Base-by-base conservation (phyloP, 2,113 vertebrate species). In the Piaya cayana region DNA sequence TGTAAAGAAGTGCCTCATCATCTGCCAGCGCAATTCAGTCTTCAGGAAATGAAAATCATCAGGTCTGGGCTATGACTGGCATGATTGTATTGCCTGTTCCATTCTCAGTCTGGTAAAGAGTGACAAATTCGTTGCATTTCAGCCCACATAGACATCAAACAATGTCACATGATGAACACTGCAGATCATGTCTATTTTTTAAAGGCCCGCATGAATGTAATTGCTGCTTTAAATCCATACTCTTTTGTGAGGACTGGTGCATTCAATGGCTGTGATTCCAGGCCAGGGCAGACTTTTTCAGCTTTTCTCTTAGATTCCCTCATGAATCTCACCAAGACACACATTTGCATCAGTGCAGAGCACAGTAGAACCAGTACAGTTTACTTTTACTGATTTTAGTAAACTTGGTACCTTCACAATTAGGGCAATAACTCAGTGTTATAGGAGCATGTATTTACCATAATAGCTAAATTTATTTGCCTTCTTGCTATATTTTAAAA, bases 101-200 rank as follows among this genome's bases (percentile, higher is more conserved):
- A 67, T 80, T 86, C 88, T 69, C 71, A 82, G 84, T 86, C 95
- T 83, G 91, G 79, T 80, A 77, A 47, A 79, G 68, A 95, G 71
- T 80, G 85, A 92, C 85, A 95, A 86, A 95, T 93, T 43, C 77
- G 82, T 92, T 86, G 95, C 93, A 59, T 74, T 95, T 92, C 92
- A 93, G 85, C 90, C 94, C 82, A 88, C 71, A 59, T 0, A 62
- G 82, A 77, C 76, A 88, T 77, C 93, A 93, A 95, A 92, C 84
- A 94, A 78, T 77, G 85, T 94, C 82, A 93, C 82, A 53, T 0
- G 5, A 93, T 74, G 87, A 93, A 88, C 90, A 58, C 70, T 83
- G 92, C 82, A 88, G 77, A 96, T 82, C 82, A 87, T 9, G 6
- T 36, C 30, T 50, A 43, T 76, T 82, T 92, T 95, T 91, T 80